These are phyloP conservation scores for Hydrotaea cyrtoneurina DNA, from an alignment of 2,888 invertebrate genomes.

Conservation along the genomic window DNA sequence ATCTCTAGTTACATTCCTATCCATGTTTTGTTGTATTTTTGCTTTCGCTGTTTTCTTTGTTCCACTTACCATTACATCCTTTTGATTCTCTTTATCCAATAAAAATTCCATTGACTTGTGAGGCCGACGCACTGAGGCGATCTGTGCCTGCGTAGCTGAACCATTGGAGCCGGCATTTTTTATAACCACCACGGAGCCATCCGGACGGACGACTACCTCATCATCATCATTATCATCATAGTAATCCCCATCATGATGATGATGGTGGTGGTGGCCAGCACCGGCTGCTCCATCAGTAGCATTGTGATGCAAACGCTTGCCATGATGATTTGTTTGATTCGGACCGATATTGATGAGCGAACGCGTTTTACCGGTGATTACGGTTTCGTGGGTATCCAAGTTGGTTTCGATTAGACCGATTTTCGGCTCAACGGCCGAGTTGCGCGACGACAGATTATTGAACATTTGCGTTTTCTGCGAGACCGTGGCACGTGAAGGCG, in stretches of 20 bases:
- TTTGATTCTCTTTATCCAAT: slow-evolving; percentile 95
- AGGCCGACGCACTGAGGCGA: slow-evolving; percentile 82
- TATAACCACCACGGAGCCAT: slow-evolving; percentile 71
- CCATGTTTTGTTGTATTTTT: background rate
- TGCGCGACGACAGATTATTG: slow-evolving; percentile 71
- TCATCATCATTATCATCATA: slow-evolving; percentile 73
- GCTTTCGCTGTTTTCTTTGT: background rate
- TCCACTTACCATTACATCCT: slow-evolving; percentile 90
- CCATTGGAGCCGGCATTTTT: slow-evolving; percentile 72
- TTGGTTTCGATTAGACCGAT: slow-evolving; percentile 94
- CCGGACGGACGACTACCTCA: slow-evolving; percentile 78
- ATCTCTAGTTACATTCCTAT: background rate
- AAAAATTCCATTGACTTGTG: slow-evolving; percentile 98
- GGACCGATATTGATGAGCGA: slow-evolving; percentile 85
- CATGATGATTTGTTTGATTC: slow-evolving; percentile 67
- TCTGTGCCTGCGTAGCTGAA: slow-evolving; percentile 69
- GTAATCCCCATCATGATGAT: slow-evolving; percentile 68
- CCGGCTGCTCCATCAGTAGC: slow-evolving; percentile 57
- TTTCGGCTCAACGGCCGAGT: slow-evolving; percentile 69
- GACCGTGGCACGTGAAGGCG: slow-evolving; percentile 73
- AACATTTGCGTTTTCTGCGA: slow-evolving; percentile 76
- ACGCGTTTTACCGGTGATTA: slow-evolving; percentile 84
- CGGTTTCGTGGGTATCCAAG: slow-evolving; percentile 89
- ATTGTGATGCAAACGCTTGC: slow-evolving; percentile 73
- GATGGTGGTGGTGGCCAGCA: slow-evolving; percentile 70